phyloP scores from a whole-genome alignment of 1,140 invertebrate species.

The Aethina tumida region DNA sequence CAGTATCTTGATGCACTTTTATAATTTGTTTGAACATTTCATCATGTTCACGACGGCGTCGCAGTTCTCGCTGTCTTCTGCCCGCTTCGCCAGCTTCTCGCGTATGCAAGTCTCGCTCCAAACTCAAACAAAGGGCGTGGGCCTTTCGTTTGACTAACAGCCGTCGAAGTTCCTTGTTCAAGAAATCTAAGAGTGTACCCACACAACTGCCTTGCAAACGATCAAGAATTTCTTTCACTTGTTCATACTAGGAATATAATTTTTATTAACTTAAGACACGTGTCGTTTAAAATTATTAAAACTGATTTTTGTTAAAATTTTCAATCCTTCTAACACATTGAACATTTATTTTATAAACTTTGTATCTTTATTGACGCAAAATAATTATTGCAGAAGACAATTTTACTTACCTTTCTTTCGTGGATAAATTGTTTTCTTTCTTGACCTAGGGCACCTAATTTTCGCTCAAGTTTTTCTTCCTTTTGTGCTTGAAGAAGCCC shows the following conservation, averaged over 20 bases:
- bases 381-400: neutral
- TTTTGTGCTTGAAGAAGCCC: constrained; percentile 45
- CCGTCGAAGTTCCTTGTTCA: constrained; percentile 63
- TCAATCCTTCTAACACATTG: no score
- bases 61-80: constrained; percentile 54
- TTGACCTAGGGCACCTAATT: constrained; percentile 36
- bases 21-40: constrained; percentile 59
- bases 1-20: constrained; percentile 46
- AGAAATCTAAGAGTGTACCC: constrained; percentile 55
- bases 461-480: constrained; percentile 37
- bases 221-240: constrained; percentile 41
- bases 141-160: constrained; percentile 60
- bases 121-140: constrained; percentile 57
- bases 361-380: no score
- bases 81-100: constrained; percentile 65
- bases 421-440: constrained; percentile 31
- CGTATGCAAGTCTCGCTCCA: constrained; percentile 53
- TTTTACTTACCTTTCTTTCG: constrained; percentile 15
- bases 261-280: constrained; percentile 3
- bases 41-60: constrained; percentile 56
- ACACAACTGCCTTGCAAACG: constrained; percentile 54
- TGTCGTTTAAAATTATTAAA: constrained; percentile 2
- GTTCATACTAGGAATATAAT: constrained; percentile 17
- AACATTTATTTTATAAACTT: no score
- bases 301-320: no score